phyloP scores from a whole-genome alignment of 2,113 vertebrate genomes.

The rabbit (Oryctolagus cuniculus) region DNA sequence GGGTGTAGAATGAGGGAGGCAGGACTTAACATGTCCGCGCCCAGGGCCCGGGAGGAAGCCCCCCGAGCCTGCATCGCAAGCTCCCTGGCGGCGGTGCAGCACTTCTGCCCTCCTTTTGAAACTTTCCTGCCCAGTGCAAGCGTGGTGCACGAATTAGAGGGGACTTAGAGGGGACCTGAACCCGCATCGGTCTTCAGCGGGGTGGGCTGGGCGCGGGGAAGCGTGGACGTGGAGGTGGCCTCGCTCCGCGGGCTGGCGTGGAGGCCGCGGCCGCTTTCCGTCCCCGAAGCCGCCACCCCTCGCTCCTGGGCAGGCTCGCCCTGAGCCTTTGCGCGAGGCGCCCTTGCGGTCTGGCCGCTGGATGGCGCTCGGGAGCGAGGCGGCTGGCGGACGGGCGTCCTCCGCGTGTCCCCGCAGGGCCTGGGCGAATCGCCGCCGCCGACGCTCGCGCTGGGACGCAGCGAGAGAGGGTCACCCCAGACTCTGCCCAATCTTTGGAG shows the following conservation, averaged over 20 bases:
- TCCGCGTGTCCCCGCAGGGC: rapidly evolving
- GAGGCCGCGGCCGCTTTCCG: not conserved
- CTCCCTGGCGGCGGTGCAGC: constrained; percentile 89
- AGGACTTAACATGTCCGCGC: constrained; percentile 81
- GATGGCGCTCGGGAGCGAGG: constrained; percentile 79
- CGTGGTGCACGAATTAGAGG: constrained; percentile 91
- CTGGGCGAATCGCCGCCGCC: not conserved
- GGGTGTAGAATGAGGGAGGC: constrained; percentile 72
- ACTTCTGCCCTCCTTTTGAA: constrained; percentile 82
- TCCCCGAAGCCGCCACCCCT: not conserved
- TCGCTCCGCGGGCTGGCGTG: not conserved
- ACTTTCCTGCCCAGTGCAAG: constrained; percentile 82
- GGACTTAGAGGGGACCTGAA: constrained; percentile 85
- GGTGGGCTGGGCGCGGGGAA: constrained; percentile 29
- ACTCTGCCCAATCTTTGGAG: no score
- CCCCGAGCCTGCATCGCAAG: constrained; percentile 87
- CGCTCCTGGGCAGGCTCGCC: rapidly evolving
- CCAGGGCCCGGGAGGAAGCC: constrained; percentile 88
- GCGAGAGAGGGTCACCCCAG: no score
- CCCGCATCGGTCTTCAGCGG: constrained; percentile 66
- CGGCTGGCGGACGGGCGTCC: not conserved
- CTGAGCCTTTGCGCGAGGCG: not conserved
- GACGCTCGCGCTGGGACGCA: not conserved
- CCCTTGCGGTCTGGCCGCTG: constrained; percentile 62
- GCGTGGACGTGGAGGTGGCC: not conserved